Conservation (phyloP, 2,888 invertebrate genomes). For the Erynnis tages region DNA sequence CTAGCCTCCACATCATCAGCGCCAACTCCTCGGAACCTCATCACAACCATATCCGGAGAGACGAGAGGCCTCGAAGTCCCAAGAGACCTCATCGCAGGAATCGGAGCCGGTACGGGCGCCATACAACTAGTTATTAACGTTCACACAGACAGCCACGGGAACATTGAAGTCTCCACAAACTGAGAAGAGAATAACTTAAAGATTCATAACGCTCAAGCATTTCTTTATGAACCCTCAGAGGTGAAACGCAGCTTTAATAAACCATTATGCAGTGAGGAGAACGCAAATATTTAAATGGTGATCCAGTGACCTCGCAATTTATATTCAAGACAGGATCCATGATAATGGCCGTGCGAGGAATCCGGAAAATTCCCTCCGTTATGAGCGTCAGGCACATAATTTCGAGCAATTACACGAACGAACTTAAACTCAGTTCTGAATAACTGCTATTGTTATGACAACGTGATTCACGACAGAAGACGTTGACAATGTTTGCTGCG, state of each 20-base stretch:
- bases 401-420: constrained; percentile 21
- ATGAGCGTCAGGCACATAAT: constrained; percentile 23
- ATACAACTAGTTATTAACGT: constrained; percentile 69
- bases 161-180: constrained; percentile 68
- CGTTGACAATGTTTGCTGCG: not conserved
- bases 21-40: constrained; percentile 47
- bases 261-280: constrained; percentile 16
- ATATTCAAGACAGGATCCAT: constrained; percentile 24
- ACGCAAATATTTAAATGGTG: constrained; percentile 25
- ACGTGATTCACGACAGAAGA: constrained; percentile 6
- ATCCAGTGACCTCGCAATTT: constrained; percentile 25
- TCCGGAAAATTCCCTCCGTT: constrained; percentile 22
- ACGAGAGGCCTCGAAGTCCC: constrained; percentile 71
- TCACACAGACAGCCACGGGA: constrained; percentile 68
- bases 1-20: constrained; percentile 46
- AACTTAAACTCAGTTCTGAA: constrained; percentile 18
- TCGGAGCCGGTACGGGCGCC: constrained; percentile 56
- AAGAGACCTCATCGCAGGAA: constrained; percentile 54
- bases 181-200: constrained; percentile 36
- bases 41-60: constrained; percentile 51
- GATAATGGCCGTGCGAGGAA: constrained; percentile 26
- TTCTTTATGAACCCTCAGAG: not conserved
- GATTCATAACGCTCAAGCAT: not conserved
- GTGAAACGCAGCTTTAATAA: constrained; percentile 1
- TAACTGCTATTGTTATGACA: constrained; percentile 8